A percentile compares a stretch with the other conserved stretches of the same genome.
phyloP scores from a whole-genome alignment of 1,140 invertebrate species.

The Atta cephalotes region DNA sequence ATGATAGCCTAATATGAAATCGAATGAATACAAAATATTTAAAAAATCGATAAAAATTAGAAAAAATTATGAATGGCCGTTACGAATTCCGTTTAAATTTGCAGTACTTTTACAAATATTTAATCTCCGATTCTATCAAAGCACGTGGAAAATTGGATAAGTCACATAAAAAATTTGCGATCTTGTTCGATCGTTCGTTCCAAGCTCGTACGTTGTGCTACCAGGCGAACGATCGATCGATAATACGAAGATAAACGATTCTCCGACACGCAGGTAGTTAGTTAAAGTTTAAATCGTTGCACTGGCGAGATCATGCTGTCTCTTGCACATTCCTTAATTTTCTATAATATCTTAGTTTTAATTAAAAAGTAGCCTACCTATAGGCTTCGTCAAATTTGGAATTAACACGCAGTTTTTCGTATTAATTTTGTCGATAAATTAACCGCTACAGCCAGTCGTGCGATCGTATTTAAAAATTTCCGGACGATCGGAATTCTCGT shows the following conservation, averaged over 20 bases:
- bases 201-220: background rate
- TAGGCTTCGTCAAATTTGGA: background rate
- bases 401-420: conserved; percentile 2
- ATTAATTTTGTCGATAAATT: conserved; percentile 6
- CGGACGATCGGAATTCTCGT: conserved; percentile 40
- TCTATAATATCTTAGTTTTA: background rate
- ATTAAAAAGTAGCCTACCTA: conserved; percentile 25
- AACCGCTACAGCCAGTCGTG: background rate
- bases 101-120: background rate
- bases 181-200: conserved; percentile 40
- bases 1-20: background rate
- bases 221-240: conserved; percentile 40
- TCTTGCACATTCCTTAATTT: conserved; percentile 4
- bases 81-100: background rate
- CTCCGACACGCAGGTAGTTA: conserved; percentile 13
- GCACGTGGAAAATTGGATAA: conserved; percentile 4
- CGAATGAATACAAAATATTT: background rate
- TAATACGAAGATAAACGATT: conserved; percentile 50
- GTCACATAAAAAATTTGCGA: conserved; percentile 45
- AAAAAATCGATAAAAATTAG: background rate
- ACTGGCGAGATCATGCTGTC: background rate
- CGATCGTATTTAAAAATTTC: conserved; percentile 46
- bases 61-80: background rate
- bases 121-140: background rate
- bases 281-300: conserved; percentile 29